Conservation (phyloP, 1,140 invertebrate genomes). For the Lysiphlebus fabarum region DNA sequence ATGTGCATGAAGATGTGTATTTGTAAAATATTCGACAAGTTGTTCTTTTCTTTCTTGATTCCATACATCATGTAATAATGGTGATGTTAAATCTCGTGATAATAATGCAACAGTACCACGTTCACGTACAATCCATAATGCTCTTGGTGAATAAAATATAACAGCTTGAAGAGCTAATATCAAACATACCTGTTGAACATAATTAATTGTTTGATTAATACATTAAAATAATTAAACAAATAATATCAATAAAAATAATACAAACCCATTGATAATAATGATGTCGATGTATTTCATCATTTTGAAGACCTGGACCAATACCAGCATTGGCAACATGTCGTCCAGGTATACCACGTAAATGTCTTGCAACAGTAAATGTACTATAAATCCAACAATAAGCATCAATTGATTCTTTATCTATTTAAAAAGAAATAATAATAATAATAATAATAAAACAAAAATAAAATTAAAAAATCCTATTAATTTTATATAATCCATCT, state of each 20-base stretch:
- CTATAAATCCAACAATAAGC: conserved; percentile 67
- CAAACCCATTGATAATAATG: conserved; percentile 66
- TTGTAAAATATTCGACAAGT: conserved; percentile 39
- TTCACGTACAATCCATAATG: conserved; percentile 55
- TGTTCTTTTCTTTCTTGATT: conserved; percentile 36
- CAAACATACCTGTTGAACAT: conserved; percentile 50
- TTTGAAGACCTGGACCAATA: conserved; percentile 38
- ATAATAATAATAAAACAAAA: too few species aligned
- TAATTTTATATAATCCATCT: neutral
- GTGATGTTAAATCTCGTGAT: conserved; percentile 40
- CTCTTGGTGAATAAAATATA: conserved; percentile 55
- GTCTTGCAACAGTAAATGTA: conserved; percentile 57
- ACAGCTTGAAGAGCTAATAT: conserved; percentile 62
- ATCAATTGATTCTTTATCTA: conserved; percentile 54
- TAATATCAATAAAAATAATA: too few species aligned
- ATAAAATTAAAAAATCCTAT: too few species aligned
- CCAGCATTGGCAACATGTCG: conserved; percentile 37
- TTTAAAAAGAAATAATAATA: too few species aligned
- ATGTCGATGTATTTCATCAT: conserved; percentile 55
- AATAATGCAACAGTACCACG: conserved; percentile 42
- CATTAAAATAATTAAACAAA: too few species aligned
- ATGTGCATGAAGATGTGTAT: conserved; percentile 49
- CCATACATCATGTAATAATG: conserved; percentile 34
- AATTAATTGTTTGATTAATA: neutral
- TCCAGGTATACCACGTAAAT: conserved; percentile 36